Percentiles rank a stretch among this genome's conserved stretches.
Evolutionary conservation across 2,797 vertebrate species (phyloP).

Genomic region (Onychomys torridus): DNA sequence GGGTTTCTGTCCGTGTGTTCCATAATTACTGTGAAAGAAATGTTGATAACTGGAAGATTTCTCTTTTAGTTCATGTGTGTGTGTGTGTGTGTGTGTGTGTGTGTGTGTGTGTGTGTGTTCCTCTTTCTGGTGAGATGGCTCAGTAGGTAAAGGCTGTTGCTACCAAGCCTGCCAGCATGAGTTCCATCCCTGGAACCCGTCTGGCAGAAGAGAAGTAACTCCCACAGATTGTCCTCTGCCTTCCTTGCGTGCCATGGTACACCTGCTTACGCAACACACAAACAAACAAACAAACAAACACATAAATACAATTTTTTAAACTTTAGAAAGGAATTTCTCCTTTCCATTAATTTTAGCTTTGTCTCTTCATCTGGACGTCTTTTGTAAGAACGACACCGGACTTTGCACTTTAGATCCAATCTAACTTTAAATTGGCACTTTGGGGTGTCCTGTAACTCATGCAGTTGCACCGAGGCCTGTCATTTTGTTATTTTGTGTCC

Average conservation of each 20-base stretch:
- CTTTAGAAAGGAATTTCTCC: background rate
- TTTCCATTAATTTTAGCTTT: background rate
- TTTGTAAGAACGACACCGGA: background rate
- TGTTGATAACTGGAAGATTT: background rate
- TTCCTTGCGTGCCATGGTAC: background rate
- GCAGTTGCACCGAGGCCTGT: background rate
- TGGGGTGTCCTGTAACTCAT: background rate
- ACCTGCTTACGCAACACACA: background rate
- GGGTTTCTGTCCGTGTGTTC: constrained; percentile 15
- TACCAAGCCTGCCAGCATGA: background rate
- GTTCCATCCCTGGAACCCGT: background rate
- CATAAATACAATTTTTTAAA: background rate
- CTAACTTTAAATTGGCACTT: background rate
- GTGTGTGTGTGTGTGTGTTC: background rate
- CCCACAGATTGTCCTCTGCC: background rate
- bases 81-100: background rate
- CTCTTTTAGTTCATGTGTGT: background rate
- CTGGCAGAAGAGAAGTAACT: background rate
- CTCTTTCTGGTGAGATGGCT: background rate
- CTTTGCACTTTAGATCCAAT: background rate
- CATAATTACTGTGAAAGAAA: background rate
- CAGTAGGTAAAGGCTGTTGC: background rate
- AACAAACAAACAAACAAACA: background rate
- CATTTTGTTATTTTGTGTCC: background rate
- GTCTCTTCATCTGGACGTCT: background rate